Conservation (phyloP, 2,113 vertebrate genomes). For the Corythaeola cristata region DNA sequence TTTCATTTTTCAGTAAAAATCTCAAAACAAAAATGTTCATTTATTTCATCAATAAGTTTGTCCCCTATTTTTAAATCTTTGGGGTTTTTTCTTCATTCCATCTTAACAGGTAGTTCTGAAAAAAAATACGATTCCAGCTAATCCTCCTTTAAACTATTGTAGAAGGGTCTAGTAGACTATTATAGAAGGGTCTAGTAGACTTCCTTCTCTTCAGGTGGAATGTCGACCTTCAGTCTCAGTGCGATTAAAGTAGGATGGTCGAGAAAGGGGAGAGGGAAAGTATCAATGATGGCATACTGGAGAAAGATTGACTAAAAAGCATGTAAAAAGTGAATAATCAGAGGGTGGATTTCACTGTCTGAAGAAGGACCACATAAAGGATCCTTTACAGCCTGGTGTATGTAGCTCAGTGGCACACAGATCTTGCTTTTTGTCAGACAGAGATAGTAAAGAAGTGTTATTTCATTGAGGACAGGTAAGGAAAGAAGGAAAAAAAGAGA, state of each 20-base stretch:
- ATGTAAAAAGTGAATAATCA: background rate
- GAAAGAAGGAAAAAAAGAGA: background rate
- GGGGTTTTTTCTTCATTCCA: accelerated
- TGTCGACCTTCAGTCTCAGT: background rate
- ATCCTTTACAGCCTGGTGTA: background rate
- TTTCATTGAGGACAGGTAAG: background rate
- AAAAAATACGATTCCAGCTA: background rate
- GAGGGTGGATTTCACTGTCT: background rate
- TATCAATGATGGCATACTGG: background rate
- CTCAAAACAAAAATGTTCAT: background rate
- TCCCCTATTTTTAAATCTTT: background rate
- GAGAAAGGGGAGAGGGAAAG: background rate
- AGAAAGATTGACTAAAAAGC: background rate
- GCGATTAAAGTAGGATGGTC: background rate
- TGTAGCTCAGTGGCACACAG: background rate
- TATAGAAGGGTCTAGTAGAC: background rate
- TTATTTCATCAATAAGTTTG: background rate
- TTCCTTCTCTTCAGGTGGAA: background rate
- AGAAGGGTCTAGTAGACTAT: background rate
- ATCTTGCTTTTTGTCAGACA: background rate
- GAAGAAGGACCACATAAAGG: background rate
- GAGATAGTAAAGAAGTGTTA: background rate
- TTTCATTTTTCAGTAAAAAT: background rate
- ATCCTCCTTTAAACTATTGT: background rate
- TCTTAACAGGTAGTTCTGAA: background rate